A percentile compares a stretch with the other conserved stretches of the same genome.
Conservation (phyloP, 2,888 invertebrate genomes). For the Iphiclides podalirius region DNA sequence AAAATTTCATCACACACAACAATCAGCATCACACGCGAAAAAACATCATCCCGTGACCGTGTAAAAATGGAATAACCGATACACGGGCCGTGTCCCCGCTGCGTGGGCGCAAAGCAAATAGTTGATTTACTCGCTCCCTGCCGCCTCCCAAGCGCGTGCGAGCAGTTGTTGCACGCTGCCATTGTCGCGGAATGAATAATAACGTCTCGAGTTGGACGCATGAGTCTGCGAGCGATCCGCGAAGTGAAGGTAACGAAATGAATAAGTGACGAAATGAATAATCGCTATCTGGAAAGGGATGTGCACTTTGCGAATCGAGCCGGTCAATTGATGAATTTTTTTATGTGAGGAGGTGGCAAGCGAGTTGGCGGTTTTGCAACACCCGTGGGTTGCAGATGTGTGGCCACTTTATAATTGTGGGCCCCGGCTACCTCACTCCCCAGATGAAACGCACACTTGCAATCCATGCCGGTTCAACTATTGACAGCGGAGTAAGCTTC, state of each 20-base stretch:
- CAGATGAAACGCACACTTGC: no score
- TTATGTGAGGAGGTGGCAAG: no score
- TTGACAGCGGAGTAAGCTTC: no score
- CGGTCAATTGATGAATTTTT: no score
- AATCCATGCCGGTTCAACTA: no score
- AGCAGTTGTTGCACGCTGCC: constrained; percentile 44
- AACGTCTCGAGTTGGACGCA: constrained; percentile 55
- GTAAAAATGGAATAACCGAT: constrained; percentile 25
- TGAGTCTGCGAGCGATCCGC: constrained; percentile 46
- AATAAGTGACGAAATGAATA: constrained; percentile 56
- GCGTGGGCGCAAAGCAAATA: constrained; percentile 57
- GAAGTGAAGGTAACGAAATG: constrained; percentile 56
- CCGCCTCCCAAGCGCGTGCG: constrained; percentile 40
- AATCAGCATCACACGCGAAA: no score
- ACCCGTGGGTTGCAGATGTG: no score
- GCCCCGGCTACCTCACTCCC: no score
- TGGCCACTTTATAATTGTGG: no score
- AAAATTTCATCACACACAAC: no score
- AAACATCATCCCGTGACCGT: no score
- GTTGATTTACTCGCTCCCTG: constrained; percentile 67
- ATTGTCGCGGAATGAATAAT: constrained; percentile 58
- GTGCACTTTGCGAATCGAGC: constrained; percentile 15
- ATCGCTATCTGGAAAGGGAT: constrained; percentile 28
- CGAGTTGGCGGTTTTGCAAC: no score
- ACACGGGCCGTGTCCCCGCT: constrained; percentile 20